Evolutionary conservation across 1,140 invertebrate genomes (phyloP).

Genomic region (Eciton burchellii): DNA sequence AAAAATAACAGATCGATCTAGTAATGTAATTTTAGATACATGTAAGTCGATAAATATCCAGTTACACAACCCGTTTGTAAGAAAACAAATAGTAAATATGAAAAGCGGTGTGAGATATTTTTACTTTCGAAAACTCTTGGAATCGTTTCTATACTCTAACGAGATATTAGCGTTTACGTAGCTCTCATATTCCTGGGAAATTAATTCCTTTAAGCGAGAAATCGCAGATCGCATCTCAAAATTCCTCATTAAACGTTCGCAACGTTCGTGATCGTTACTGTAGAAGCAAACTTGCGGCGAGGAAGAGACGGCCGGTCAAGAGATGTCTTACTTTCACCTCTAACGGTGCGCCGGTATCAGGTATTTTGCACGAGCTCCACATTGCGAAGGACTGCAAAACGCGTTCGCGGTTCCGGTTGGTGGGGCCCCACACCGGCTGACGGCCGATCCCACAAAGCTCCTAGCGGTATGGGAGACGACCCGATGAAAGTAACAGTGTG

Average conservation of each 20-base stretch:
- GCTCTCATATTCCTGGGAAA: no score
- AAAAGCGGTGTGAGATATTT: no score
- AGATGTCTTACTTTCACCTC: conserved; percentile 84
- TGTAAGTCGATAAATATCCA: no score
- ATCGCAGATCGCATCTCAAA: not conserved
- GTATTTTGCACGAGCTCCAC: conserved; percentile 31
- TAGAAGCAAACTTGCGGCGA: not conserved
- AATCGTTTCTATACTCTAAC: no score
- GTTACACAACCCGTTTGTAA: no score
- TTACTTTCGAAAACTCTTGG: no score
- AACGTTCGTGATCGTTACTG: not conserved
- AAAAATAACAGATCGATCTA: no score
- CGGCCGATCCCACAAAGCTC: conserved; percentile 46
- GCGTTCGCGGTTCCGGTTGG: conserved; percentile 68
- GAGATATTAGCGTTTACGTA: no score
- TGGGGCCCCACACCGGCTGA: conserved; percentile 61
- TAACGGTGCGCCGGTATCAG: conserved; percentile 26
- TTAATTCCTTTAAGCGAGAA: no score
- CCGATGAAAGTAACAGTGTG: conserved; percentile 85
- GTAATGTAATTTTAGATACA: no score
- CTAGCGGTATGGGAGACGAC: conserved; percentile 76
- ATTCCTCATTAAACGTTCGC: not conserved
- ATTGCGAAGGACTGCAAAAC: conserved; percentile 65
- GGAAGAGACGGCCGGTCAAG: conserved; percentile 63
- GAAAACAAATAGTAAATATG: no score